A percentile compares a stretch with the other conserved stretches of the same genome.
Conservation (phyloP, 2,113 vertebrate species). For the Pangasianodon gigas region DNA sequence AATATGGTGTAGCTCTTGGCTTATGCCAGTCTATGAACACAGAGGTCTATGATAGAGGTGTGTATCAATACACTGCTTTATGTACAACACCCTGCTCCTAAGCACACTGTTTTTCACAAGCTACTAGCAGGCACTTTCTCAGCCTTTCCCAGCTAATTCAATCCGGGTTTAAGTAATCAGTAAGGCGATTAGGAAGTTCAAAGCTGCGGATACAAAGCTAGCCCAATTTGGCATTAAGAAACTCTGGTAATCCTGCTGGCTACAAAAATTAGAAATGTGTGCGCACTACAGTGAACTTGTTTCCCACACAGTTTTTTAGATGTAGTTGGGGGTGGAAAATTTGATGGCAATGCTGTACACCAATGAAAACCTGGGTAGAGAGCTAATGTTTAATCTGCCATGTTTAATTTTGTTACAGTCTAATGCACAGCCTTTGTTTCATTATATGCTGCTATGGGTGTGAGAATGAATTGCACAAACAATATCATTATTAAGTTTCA, state of each 20-base stretch:
- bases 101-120: neutral
- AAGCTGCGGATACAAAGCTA: neutral
- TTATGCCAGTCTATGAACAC: neutral
- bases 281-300: neutral
- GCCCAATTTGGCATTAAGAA: neutral
- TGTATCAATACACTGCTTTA: neutral
- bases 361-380: neutral
- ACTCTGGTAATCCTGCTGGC: neutral
- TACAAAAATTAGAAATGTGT: neutral
- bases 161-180: neutral
- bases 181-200: neutral
- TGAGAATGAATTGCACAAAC: neutral
- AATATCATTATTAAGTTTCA: neutral
- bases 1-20: neutral
- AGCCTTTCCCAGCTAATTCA: neutral
- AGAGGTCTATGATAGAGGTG: neutral
- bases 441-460: neutral
- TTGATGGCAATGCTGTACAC: neutral
- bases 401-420: neutral
- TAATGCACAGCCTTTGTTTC: neutral
- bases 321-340: neutral
- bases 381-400: neutral
- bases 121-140: neutral
- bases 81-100: neutral
- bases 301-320: neutral